Conservation (phyloP, 2,113 vertebrate genomes). For the Brachypteracias leptosomus region DNA sequence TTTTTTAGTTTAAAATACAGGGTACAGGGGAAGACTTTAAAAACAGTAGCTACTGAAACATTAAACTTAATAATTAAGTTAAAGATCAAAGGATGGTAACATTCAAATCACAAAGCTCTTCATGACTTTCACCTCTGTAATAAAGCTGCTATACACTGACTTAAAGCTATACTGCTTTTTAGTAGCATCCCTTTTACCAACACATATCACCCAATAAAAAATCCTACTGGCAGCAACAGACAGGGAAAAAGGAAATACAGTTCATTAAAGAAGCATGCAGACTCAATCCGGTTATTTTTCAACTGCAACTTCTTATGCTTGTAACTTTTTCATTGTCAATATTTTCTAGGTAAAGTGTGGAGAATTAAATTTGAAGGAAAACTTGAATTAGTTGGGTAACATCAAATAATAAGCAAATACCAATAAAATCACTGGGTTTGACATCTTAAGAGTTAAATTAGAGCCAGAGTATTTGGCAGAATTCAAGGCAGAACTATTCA, state of each 20-base stretch:
- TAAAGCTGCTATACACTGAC: conserved; percentile 11
- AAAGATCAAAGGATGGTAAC: conserved; percentile 57
- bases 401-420: not conserved
- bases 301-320: not conserved
- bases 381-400: not conserved
- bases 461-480: not conserved
- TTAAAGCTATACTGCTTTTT: not conserved
- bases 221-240: not conserved
- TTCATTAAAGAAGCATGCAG: not conserved
- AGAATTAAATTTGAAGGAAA: not conserved
- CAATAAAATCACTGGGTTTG: not conserved
- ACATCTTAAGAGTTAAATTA: conserved; percentile 15
- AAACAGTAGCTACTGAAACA: conserved; percentile 23
- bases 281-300: not conserved
- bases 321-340: not conserved
- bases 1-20: not conserved
- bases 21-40: not conserved
- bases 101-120: conserved; percentile 53
- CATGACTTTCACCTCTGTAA: conserved; percentile 44
- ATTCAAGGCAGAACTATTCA: not conserved
- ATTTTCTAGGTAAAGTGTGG: not conserved
- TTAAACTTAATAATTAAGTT: conserved; percentile 32
- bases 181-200: conserved; percentile 26
- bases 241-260: not conserved
- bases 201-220: conserved; percentile 5